A percentile compares a stretch with the other conserved stretches of the same genome.
Evolutionary conservation across 2,888 invertebrate genomes (phyloP).

Genomic region (Tridacna crocea): DNA sequence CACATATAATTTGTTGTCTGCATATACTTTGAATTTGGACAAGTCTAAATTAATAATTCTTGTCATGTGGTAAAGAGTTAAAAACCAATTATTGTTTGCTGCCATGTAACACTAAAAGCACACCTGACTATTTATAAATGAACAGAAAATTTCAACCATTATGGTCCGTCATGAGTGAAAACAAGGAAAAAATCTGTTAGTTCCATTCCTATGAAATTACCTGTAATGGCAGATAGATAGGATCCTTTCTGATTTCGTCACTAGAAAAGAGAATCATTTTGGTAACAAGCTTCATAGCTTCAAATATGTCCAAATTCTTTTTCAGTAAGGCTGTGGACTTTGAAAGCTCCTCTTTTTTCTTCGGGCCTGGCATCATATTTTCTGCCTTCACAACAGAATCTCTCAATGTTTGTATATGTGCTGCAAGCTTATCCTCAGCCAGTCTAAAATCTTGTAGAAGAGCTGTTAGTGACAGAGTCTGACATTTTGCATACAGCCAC

Average conservation of each 20-base stretch:
- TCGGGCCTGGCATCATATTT: background rate
- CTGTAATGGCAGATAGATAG: constrained; percentile 45
- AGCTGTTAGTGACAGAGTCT: constrained; percentile 96
- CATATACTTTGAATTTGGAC: no score
- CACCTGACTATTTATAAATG: no score
- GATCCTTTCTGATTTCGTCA: constrained; percentile 69
- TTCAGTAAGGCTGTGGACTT: constrained; percentile 41
- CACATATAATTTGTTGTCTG: no score
- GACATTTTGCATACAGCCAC: constrained; percentile 97
- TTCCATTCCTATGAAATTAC: constrained; percentile 3
- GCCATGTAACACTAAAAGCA: no score
- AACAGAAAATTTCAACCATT: no score
- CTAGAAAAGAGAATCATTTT: constrained; percentile 65
- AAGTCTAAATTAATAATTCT: no score
- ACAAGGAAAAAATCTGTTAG: no score
- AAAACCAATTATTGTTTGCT: no score
- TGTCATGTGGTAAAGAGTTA: no score
- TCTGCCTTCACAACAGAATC: constrained; percentile 18
- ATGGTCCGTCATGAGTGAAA: no score
- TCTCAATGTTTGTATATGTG: constrained; percentile 22
- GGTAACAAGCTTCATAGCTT: constrained; percentile 62
- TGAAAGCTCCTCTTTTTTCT: constrained; percentile 19
- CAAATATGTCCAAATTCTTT: constrained; percentile 41
- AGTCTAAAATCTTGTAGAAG: constrained; percentile 92
- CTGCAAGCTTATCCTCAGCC: constrained; percentile 49